Evolutionary conservation across 2,797 vertebrate genomes (phyloP), one percentile per base, ranked within the genome.

Genomic region (Cichlasoma orientale): DNA sequence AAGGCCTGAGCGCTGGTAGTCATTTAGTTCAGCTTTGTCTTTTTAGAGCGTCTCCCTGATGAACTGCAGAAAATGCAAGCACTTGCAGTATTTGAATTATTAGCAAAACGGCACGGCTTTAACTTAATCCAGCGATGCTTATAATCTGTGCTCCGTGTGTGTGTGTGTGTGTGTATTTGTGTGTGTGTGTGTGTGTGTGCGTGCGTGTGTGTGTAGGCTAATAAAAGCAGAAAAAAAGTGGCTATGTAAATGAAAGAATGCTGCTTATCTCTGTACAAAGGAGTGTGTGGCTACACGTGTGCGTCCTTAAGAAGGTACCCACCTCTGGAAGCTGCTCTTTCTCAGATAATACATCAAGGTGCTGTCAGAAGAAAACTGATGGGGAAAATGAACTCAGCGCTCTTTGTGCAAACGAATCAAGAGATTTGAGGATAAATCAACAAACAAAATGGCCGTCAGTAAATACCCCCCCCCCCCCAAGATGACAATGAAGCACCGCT

Each of bases 11-110:
- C 58, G 33, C 87, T 74, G 85, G 83, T 86, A 88, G 88, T 85
- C 88, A 88, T 93, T 94, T 92, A 89, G 87, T 91, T 92, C 76
- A 86, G 90, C 90, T 91, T 93, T 88, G 90, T 92, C 86, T 92
- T 83, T 76, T 86, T 75, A 83, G 79, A 76, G 89, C 71, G 59
- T 85, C 71, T 90, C 90, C 79, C 86, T 66, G 74, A 84, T 90
- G 86, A 92, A 89, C 90, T 83, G 88, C 69, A 78, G 68, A 86
- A 91, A 89, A 88, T 66, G 89, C 85, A 71, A 80, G 77, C 75
- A 72, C 84, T 81, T 82, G 92, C 90, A 88, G 74, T 90, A 88
- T 91, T 89, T 84, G 75, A 92, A 91, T 93, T 92, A 92, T 87
- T 89, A 91, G 79, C 78, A 82, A 90, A 91, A 92, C 19, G 59